phyloP scores from a whole-genome alignment of 2,797 vertebrate species.

The Leptodactylus fallax region DNA sequence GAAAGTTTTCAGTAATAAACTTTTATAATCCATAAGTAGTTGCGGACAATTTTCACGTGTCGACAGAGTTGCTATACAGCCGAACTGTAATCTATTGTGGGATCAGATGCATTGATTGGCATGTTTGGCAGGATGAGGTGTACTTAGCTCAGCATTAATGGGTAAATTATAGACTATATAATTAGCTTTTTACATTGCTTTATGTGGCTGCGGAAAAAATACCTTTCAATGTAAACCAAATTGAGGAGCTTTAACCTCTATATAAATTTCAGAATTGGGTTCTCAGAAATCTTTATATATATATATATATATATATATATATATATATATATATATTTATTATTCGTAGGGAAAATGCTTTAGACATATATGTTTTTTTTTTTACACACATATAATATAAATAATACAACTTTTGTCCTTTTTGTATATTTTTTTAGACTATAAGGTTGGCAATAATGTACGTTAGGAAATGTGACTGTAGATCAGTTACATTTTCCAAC shows the following conservation, averaged over 20 bases:
- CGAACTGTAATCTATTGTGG: background rate
- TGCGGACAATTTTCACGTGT: background rate
- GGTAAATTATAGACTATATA: background rate
- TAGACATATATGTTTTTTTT: too few species aligned
- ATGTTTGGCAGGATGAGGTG: background rate
- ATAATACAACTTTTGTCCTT: too few species aligned
- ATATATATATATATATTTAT: too few species aligned
- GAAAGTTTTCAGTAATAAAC: background rate
- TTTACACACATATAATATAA: too few species aligned
- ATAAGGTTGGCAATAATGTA: too few species aligned
- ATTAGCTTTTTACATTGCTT: background rate
- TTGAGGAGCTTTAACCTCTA: background rate
- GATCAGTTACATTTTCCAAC: too few species aligned
- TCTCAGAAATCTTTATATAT: too few species aligned
- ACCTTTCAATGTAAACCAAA: background rate
- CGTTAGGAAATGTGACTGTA: too few species aligned
- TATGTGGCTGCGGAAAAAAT: background rate
- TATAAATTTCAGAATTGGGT: background rate
- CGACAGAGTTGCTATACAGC: background rate
- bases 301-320: too few species aligned
- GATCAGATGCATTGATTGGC: slow-evolving; percentile 4
- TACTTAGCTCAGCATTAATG: background rate
- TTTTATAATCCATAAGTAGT: background rate
- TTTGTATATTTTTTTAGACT: too few species aligned
- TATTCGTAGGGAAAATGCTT: too few species aligned